Evolutionary conservation across 2,888 invertebrate genomes (phyloP).

Genomic region (Sinhomidia bicolor): DNA sequence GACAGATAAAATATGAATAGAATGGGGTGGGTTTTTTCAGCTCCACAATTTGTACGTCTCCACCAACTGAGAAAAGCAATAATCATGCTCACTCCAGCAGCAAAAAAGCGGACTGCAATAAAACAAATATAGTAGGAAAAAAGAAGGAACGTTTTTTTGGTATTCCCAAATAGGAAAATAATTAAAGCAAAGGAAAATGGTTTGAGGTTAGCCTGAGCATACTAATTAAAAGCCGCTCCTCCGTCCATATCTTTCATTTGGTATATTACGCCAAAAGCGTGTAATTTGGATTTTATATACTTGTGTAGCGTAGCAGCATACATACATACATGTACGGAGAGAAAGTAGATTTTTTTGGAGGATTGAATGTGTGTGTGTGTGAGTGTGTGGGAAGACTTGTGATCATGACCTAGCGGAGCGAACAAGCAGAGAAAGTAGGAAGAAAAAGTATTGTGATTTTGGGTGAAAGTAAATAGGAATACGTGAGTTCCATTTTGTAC

Average conservation of each 20-base stretch:
- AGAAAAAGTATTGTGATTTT: constrained; percentile 16
- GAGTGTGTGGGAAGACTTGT: not conserved
- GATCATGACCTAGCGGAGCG: not conserved
- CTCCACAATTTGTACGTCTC: no score
- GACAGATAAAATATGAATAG: not conserved
- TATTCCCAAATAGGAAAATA: constrained; percentile 32
- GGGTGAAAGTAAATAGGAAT: constrained; percentile 13
- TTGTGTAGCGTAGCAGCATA: no score
- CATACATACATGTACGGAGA: not conserved
- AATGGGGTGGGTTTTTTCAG: no score
- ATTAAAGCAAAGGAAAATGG: constrained; percentile 23
- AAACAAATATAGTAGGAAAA: not conserved
- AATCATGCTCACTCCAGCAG: not conserved
- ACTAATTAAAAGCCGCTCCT: constrained; percentile 28
- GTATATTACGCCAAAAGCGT: no score
- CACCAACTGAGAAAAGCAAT: no score
- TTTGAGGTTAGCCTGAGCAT: constrained; percentile 28
- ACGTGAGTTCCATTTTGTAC: constrained; percentile 21
- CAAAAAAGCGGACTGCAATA: not conserved
- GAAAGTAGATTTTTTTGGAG: not conserved
- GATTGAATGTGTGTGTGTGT: not conserved
- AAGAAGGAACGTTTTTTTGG: not conserved
- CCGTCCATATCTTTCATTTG: no score
- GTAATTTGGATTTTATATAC: no score
- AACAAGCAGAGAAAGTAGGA: not conserved